Conservation (phyloP, 2,888 invertebrate genomes). For the Linnaemya tessellans region DNA sequence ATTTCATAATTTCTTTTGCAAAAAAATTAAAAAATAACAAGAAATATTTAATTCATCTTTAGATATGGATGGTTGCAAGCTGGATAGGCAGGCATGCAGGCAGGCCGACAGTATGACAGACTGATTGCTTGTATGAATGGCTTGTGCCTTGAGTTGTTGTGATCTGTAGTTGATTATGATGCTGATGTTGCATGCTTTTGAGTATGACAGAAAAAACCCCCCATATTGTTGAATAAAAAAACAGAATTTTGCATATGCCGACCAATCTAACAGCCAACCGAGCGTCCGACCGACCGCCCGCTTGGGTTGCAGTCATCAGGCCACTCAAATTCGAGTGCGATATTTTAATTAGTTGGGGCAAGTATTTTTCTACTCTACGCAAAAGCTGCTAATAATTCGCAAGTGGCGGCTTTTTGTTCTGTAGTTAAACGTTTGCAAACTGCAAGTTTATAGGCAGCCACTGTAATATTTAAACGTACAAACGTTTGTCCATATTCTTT, state of each 20-base stretch:
- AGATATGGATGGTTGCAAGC: constrained; percentile 34
- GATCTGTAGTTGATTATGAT: constrained; percentile 50
- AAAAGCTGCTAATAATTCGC: constrained; percentile 14
- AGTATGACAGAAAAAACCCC: constrained; percentile 51
- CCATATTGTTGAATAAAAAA: constrained; percentile 42
- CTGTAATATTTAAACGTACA: constrained; percentile 27
- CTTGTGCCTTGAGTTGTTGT: constrained; percentile 60
- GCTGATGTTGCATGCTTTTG: constrained; percentile 36
- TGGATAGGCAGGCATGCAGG: neutral
- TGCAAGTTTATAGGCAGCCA: constrained; percentile 25
- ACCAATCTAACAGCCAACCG: neutral
- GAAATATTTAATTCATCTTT: constrained; percentile 45
- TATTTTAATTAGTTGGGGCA: constrained; percentile 82
- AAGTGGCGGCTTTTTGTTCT: constrained; percentile 69
- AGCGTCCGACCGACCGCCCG: constrained; percentile 25
- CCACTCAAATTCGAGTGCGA: constrained; percentile 75
- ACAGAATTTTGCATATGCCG: constrained; percentile 40
- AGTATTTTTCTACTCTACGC: constrained; percentile 32
- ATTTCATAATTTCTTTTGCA: constrained; percentile 53
- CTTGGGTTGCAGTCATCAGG: constrained; percentile 27
- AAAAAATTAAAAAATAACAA: constrained; percentile 10
- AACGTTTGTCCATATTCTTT: constrained; percentile 44
- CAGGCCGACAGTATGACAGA: constrained; percentile 15
- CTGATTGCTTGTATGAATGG: constrained; percentile 11
- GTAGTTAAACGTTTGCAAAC: constrained; percentile 50